phyloP scores from a whole-genome alignment of 2,888 invertebrate genomes.

The Callinectes sapidus region DNA sequence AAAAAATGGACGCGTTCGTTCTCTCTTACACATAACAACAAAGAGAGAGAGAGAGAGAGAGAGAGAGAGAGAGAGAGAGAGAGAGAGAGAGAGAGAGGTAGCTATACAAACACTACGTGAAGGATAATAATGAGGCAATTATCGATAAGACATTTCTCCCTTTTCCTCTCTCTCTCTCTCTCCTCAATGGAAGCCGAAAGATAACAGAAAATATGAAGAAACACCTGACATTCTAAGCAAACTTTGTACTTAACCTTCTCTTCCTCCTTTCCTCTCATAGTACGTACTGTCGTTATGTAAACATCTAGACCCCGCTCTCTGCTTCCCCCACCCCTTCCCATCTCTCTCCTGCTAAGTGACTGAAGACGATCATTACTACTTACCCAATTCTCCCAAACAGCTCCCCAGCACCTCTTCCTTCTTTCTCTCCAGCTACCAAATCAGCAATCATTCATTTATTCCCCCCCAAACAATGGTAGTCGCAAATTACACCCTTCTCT shows the following conservation, averaged over 20 bases:
- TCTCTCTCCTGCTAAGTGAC: neutral
- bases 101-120: neutral
- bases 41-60: slow-evolving; percentile 22
- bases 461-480: neutral
- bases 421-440: too few relatives aligned
- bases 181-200: too few relatives aligned
- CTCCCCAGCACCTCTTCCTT: too few relatives aligned
- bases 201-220: too few relatives aligned
- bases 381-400: neutral
- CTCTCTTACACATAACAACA: neutral
- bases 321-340: neutral
- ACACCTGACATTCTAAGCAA: neutral
- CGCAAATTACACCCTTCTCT: neutral
- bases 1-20: neutral
- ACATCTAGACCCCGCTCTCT: too few relatives aligned
- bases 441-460: neutral
- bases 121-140: neutral
- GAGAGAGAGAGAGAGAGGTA: neutral
- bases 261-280: neutral
- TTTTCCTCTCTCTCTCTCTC: slow-evolving; percentile 24
- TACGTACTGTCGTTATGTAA: too few relatives aligned
- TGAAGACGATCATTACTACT: neutral
- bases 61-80: neutral
- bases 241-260: neutral
- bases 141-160: neutral